phyloP scores from a whole-genome alignment of 2,888 invertebrate species.

The Sylvicola cinctus region DNA sequence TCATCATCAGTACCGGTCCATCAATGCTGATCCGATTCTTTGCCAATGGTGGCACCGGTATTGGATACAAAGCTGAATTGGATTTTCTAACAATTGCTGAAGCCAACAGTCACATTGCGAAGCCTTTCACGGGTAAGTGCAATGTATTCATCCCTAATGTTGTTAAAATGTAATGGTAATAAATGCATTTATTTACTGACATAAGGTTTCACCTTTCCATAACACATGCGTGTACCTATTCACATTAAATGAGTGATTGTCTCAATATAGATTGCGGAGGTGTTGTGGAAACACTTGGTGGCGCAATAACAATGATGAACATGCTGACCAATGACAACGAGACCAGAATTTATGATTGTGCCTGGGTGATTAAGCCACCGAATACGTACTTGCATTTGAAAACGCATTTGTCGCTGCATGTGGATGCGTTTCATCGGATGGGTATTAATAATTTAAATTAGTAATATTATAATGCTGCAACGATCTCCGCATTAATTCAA shows the following conservation, averaged over 20 bases:
- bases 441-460: slow-evolving; percentile 19
- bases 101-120: too few species aligned
- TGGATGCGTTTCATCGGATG: slow-evolving; percentile 36
- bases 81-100: slow-evolving; percentile 8
- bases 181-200: too few species aligned
- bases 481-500: too few species aligned
- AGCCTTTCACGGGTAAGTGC: too few species aligned
- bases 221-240: too few species aligned
- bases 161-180: too few species aligned
- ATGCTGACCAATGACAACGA: slow-evolving; percentile 37
- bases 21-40: slow-evolving; percentile 41
- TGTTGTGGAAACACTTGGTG: slow-evolving; percentile 44
- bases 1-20: slow-evolving; percentile 40
- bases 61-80: slow-evolving; percentile 42
- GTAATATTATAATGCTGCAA: too few species aligned
- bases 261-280: slow-evolving; percentile 57
- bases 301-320: slow-evolving; percentile 55
- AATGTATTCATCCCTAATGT: too few species aligned
- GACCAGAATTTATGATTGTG: slow-evolving; percentile 40
- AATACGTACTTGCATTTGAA: slow-evolving; percentile 41
- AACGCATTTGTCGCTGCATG: slow-evolving; percentile 41
- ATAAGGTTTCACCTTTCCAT: too few species aligned
- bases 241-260: too few species aligned
- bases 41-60: slow-evolving; percentile 44
- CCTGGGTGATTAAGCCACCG: slow-evolving; percentile 48